phyloP scores from a whole-genome alignment of 2,888 invertebrate species.

The Leptopterna dolabrata region DNA sequence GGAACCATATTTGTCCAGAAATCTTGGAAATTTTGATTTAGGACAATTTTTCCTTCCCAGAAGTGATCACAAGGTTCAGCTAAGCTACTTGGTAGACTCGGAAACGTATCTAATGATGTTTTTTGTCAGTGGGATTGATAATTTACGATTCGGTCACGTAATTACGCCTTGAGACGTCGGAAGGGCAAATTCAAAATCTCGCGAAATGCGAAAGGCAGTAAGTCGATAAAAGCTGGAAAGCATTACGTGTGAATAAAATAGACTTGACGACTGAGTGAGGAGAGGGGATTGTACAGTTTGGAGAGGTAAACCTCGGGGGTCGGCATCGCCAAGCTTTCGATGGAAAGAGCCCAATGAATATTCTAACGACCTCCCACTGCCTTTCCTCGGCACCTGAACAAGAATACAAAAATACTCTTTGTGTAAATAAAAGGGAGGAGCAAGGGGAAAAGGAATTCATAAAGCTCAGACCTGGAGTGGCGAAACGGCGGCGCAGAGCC shows the following conservation, averaged over 20 bases:
- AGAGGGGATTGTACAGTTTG: not conserved
- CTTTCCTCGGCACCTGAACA: not conserved
- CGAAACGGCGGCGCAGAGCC: not conserved
- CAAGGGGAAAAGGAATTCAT: slow-evolving; percentile 29
- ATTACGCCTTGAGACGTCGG: no score
- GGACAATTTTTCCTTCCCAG: no score
- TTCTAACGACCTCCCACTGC: not conserved
- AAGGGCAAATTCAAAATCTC: no score
- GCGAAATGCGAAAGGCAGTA: not conserved
- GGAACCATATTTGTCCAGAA: no score
- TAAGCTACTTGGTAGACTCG: no score
- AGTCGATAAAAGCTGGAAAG: not conserved
- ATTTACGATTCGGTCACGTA: no score
- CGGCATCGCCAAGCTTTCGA: not conserved
- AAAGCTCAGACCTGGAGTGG: not conserved
- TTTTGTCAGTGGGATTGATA: no score
- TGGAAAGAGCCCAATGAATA: not conserved
- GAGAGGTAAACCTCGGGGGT: not conserved
- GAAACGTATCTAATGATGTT: no score
- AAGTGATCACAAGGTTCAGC: no score
- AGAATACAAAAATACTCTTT: slow-evolving; percentile 30
- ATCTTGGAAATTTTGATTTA: no score
- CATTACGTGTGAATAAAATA: slow-evolving; percentile 1
- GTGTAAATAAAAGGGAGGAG: slow-evolving; percentile 27
- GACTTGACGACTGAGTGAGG: not conserved